These are phyloP conservation scores for Channa maculata DNA, from an alignment of 2,113 vertebrate species.

Conservation along the genomic window DNA sequence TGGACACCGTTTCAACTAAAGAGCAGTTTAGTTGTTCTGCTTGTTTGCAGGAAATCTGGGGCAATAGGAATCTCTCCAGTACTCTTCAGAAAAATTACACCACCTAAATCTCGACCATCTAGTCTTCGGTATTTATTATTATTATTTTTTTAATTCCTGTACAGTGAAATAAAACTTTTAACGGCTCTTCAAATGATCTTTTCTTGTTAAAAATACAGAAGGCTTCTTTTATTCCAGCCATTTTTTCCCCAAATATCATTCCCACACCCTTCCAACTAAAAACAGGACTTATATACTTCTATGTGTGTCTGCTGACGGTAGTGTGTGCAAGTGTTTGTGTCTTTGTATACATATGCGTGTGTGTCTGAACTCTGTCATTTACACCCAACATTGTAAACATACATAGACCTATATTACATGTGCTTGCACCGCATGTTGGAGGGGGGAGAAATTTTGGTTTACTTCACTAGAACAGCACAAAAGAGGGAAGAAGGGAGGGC, in stretches of 20 bases:
- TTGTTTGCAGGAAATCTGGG: conserved; percentile 37
- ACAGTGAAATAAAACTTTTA: conserved; percentile 84
- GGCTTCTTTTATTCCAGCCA: conserved; percentile 77
- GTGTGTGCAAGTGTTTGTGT: conserved; percentile 36
- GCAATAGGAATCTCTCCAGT: conserved; percentile 54
- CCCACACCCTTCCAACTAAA: conserved; percentile 79
- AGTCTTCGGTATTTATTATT: conserved; percentile 81
- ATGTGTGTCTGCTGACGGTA: conserved; percentile 58
- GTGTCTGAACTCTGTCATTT: conserved; percentile 90
- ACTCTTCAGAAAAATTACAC: conserved; percentile 93
- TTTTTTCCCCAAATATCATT: conserved; percentile 73
- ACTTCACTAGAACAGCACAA: conserved; percentile 89
- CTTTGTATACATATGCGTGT: conserved; percentile 21
- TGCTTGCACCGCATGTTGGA: conserved; percentile 92
- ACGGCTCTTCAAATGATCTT: conserved; percentile 74
- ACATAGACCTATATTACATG: conserved; percentile 99
- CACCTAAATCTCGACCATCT: conserved; percentile 90
- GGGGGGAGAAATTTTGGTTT: conserved; percentile 77
- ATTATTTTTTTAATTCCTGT: conserved; percentile 82
- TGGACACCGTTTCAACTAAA: conserved; percentile 48
- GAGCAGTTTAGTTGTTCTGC: conserved; percentile 48
- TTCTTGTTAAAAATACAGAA: conserved; percentile 83
- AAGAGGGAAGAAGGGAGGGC: conserved; percentile 61
- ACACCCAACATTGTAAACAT: conserved; percentile 99
- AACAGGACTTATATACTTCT: conserved; percentile 83